A percentile compares a stretch with the other conserved stretches of the same genome.
Evolutionary conservation across 2,797 vertebrate species (phyloP).

Genomic region (Poecilia gillii): DNA sequence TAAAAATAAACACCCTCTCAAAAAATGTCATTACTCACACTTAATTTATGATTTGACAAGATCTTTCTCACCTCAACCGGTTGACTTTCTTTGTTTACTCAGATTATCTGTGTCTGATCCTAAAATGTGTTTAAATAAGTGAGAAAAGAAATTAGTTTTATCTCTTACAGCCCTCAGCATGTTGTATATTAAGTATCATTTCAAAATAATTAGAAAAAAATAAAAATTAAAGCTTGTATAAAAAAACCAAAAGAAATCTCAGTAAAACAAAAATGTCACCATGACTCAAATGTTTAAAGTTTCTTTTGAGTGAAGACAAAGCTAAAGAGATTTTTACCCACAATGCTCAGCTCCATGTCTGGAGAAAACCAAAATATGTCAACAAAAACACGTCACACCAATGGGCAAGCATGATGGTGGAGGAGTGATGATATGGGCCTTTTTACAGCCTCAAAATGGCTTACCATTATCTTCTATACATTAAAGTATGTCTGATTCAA

Average conservation of each 20-base stretch:
- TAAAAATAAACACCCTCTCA: background rate
- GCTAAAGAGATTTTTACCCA: background rate
- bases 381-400: background rate
- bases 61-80: background rate
- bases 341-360: background rate
- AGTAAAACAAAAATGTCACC: background rate
- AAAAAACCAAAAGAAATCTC: background rate
- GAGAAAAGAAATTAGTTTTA: background rate
- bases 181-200: background rate
- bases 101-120: background rate
- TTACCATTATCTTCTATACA: background rate
- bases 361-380: background rate
- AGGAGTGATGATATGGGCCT: background rate
- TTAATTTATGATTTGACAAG: background rate
- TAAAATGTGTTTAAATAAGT: background rate
- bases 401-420: background rate
- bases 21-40: conserved; percentile 1
- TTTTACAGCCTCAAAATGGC: background rate
- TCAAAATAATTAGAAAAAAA: background rate
- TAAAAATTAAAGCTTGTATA: background rate
- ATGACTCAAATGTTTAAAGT: background rate
- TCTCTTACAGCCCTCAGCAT: background rate
- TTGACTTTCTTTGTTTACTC: background rate
- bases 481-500: background rate
- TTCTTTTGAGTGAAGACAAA: background rate